phyloP scores from a whole-genome alignment of 1,140 invertebrate genomes.

The Nebria ingens region DNA sequence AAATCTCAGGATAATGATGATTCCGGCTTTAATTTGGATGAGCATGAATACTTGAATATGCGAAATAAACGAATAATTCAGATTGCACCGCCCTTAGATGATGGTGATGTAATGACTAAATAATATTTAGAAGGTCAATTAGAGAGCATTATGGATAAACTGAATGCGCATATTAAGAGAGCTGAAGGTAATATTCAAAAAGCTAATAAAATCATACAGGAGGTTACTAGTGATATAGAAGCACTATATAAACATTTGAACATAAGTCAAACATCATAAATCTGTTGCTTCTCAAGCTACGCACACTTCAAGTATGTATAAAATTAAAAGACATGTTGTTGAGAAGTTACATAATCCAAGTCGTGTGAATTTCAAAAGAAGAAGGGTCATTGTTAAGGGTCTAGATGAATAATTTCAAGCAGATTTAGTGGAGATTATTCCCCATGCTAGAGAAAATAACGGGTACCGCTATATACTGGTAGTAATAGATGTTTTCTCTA shows the following conservation, averaged over 20 bases:
- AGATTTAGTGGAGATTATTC: constrained; percentile 20
- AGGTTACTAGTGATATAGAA: neutral
- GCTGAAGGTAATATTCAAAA: neutral
- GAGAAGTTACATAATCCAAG: constrained; percentile 14
- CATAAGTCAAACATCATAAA: no score
- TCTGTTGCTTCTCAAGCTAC: no score
- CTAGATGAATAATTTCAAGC: constrained; percentile 22
- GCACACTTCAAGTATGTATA: no score
- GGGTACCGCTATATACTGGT: constrained; percentile 25
- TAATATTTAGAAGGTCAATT: neutral
- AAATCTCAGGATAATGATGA: no score
- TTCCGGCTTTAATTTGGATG: no score
- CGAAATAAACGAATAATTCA: constrained; percentile 20
- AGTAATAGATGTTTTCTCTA: constrained; percentile 30
- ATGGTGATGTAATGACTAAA: neutral
- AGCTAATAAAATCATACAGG: neutral
- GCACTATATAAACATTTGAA: neutral
- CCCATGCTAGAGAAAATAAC: constrained; percentile 21
- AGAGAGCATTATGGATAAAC: neutral
- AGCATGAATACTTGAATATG: no score
- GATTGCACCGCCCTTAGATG: neutral
- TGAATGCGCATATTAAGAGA: neutral
- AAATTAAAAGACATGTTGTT: constrained; percentile 13
- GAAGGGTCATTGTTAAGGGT: constrained; percentile 26
- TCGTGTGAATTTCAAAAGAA: constrained; percentile 25